A percentile compares a stretch with the other conserved stretches of the same genome.
These are phyloP conservation scores for Callipepla squamata DNA, from an alignment of 2,113 vertebrate species.

Conservation along the genomic window DNA sequence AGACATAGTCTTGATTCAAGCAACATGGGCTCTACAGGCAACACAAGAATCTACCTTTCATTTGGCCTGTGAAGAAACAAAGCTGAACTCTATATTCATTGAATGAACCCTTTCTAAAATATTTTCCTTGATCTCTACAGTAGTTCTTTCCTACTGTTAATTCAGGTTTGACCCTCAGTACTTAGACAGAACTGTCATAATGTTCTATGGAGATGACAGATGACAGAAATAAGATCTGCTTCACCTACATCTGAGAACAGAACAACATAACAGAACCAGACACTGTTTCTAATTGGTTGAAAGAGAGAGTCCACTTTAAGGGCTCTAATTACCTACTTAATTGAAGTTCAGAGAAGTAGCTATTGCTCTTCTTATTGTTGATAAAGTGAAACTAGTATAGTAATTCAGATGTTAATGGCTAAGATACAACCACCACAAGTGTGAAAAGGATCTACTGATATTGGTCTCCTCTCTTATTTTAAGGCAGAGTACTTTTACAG, in stretches of 20 bases:
- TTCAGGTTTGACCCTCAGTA: neutral
- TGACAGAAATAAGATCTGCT: neutral
- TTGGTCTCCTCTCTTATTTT: neutral
- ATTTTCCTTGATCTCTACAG: neutral
- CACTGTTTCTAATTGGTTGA: neutral
- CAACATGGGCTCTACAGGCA: slow-evolving; percentile 5
- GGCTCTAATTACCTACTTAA: neutral
- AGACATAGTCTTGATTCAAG: slow-evolving; percentile 12
- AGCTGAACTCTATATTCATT: slow-evolving; percentile 3
- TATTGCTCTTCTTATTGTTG: neutral
- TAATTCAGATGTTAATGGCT: neutral
- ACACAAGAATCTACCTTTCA: slow-evolving; percentile 20
- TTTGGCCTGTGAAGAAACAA: slow-evolving; percentile 6
- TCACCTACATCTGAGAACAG: neutral
- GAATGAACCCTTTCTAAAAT: neutral
- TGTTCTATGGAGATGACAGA: neutral
- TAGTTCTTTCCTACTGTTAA: neutral
- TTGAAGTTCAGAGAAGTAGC: neutral
- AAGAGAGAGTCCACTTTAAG: neutral
- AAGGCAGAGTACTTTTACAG: neutral
- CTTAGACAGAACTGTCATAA: neutral
- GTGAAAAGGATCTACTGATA: neutral
- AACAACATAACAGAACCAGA: neutral
- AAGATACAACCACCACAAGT: neutral
- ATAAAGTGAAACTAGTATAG: neutral